These are phyloP conservation scores for Cerceris rybyensis DNA, from an alignment of 2,888 invertebrate species.

Conservation along the genomic window DNA sequence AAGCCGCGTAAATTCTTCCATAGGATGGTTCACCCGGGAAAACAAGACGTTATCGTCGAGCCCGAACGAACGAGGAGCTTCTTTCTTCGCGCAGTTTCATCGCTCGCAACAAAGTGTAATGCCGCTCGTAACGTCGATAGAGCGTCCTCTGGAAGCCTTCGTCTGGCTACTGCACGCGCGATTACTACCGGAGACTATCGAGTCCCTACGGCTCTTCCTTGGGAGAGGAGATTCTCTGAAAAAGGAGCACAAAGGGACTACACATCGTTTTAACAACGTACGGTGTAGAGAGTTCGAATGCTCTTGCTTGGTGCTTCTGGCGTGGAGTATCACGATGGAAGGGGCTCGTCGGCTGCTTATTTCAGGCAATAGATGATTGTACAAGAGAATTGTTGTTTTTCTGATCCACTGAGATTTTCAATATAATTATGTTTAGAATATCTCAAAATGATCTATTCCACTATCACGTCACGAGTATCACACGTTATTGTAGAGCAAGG, in stretches of 20 bases:
- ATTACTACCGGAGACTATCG: constrained; percentile 25
- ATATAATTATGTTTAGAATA: no score
- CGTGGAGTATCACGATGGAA: no score
- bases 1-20: constrained; percentile 15
- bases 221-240: constrained; percentile 5
- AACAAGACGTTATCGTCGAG: constrained; percentile 42
- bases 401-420: no score
- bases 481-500: no score
- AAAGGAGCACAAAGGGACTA: constrained; percentile 27
- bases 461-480: no score
- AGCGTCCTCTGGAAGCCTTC: not conserved
- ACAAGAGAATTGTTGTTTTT: no score
- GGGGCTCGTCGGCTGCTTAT: no score
- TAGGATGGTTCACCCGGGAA: constrained; percentile 17
- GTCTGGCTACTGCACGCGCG: constrained; percentile 38
- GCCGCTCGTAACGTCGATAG: constrained; percentile 9
- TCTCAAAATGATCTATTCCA: no score
- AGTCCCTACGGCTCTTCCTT: constrained; percentile 1
- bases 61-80: constrained; percentile 15
- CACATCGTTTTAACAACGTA: constrained; percentile 24
- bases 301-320: no score
- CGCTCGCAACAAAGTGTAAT: constrained; percentile 47
- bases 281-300: no score
- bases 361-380: no score
- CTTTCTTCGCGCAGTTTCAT: constrained; percentile 39